Evolutionary conservation across 1,140 invertebrate genomes (phyloP), one percentile per base, ranked within the genome.

Genomic region (Carposina sasakii): DNA sequence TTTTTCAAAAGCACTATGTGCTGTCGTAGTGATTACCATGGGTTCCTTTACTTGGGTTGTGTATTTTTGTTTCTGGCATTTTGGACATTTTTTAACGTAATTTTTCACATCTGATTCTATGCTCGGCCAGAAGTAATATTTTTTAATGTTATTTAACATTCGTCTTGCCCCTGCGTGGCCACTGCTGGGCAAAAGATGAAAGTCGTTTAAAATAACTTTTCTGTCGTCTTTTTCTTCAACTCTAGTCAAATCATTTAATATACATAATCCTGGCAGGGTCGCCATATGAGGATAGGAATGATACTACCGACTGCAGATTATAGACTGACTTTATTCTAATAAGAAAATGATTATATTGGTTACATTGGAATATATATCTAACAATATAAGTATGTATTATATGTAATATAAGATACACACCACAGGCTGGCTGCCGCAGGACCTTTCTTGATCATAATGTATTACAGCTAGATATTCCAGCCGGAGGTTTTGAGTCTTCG

Each of bases 191-290:
- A 46, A 24, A 10, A 46, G 16, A 34, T 46, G 43, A 17, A 33
- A 46, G 20, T 46, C 43, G n/a, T 46, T 46, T 0, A 46, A 13
- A n/a, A 46, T 46, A 22, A 34, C 10, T 3, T 22, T 12, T 22
- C 13, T 33, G 16, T 21, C 20, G 4, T 46, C 43, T 22, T 22
- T 12, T 23, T 23, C 16, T 2, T 12, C 16, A 13, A 46, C 21
- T 46, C 15, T 46, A 3, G 3, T 19, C 15, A 33, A n/a, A 6
- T 20, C 26, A 9, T 30, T 6, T 6, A 28, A 16, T 28, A 51
- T 41, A 52, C 26, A 48, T n/a, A 57, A 31, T 13, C 51, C 43
- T 21, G 45, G 48, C 22, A 47, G 44, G 41, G 36, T 26, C 44
- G n/a, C n/a, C n/a, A n/a, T n/a, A n/a, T n/a, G n/a, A n/a, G n/a